Conservation (phyloP, 2,113 vertebrate genomes). For the Mustela lutreola region DNA sequence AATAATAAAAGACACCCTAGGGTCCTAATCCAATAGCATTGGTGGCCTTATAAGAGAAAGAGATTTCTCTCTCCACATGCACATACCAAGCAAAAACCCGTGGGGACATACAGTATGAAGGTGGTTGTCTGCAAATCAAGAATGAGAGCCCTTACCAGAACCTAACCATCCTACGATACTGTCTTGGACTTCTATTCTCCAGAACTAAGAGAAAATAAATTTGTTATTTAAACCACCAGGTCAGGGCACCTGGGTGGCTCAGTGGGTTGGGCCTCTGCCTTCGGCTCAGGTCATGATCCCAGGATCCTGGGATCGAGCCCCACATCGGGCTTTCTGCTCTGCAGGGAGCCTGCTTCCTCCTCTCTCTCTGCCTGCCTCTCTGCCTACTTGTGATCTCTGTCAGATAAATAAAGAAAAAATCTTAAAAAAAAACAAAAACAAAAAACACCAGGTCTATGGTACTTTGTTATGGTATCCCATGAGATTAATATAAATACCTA, state of each 20-base stretch:
- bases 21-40: neutral
- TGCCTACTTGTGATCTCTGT: no score
- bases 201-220: neutral
- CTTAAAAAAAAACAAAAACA: no score
- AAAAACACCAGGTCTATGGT: neutral
- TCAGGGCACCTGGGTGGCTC: no score
- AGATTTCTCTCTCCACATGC: neutral
- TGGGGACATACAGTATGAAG: neutral
- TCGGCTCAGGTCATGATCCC: no score
- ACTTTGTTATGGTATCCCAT: neutral
- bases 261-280: no score
- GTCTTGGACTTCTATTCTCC: neutral
- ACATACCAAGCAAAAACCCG: neutral
- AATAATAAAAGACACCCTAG: neutral
- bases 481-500: neutral
- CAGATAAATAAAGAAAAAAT: no score
- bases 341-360: no score
- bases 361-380: no score
- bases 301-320: no score
- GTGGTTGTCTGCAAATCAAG: neutral
- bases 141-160: neutral
- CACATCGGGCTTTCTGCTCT: no score
- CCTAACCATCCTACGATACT: neutral
- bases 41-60: neutral
- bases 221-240: constrained; percentile 6